A percentile compares a stretch with the other conserved stretches of the same genome.
phyloP scores from a whole-genome alignment of 2,113 vertebrate genomes.

The Centropus bengalensis region DNA sequence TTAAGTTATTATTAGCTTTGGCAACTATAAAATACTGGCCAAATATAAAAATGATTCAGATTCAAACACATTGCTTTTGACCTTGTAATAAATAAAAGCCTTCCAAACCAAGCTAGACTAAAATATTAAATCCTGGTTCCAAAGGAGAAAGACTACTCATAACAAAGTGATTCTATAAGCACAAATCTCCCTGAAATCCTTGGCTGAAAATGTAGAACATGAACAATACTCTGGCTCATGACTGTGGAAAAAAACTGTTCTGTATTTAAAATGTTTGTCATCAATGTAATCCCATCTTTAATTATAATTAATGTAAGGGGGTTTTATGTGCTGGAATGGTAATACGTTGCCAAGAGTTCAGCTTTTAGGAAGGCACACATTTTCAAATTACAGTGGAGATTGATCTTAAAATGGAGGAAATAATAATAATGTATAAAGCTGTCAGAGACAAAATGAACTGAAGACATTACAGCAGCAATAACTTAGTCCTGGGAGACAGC shows the following conservation, averaged over 20 bases:
- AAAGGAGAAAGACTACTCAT: background rate
- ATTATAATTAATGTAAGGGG: constrained; percentile 21
- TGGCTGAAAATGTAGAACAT: constrained; percentile 34
- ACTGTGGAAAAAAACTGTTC: constrained; percentile 38
- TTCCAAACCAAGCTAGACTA: constrained; percentile 25
- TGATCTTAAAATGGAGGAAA: constrained; percentile 24
- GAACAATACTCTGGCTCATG: constrained; percentile 44
- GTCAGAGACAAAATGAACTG: background rate
- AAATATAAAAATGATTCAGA: constrained; percentile 9
- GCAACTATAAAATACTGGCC: background rate
- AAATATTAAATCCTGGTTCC: constrained; percentile 42
- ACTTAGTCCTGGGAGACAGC: background rate
- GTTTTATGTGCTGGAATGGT: constrained; percentile 31
- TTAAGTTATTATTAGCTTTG: constrained; percentile 13
- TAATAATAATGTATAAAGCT: background rate
- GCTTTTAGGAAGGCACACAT: background rate
- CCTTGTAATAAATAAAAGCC: constrained; percentile 42
- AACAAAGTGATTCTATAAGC: constrained; percentile 30
- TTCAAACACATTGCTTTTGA: constrained; percentile 24
- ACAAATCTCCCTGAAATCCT: constrained; percentile 49
- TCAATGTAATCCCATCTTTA: constrained; percentile 50
- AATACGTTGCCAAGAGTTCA: background rate
- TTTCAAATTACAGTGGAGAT: background rate
- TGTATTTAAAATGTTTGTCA: constrained; percentile 53
- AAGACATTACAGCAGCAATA: constrained; percentile 6